These are phyloP conservation scores for Pipistrellus pygmaeus DNA, from an alignment of 2,797 vertebrate genomes.

Conservation along the genomic window DNA sequence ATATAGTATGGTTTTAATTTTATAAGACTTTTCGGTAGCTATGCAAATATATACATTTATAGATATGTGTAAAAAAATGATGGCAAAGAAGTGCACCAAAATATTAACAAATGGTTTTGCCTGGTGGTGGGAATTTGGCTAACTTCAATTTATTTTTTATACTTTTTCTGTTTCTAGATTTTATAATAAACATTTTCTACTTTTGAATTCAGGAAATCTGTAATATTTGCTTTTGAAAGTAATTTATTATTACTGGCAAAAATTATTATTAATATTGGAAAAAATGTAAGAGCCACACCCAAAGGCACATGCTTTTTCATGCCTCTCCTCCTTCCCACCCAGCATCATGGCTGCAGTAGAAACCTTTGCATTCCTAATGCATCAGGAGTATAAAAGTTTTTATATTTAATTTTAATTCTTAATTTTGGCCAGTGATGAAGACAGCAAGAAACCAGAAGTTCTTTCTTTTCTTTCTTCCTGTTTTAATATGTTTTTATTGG, in stretches of 20 bases:
- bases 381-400: not conserved
- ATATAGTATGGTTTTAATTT: not conserved
- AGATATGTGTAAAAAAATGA: not conserved
- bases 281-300: not conserved
- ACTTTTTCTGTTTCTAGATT: constrained; percentile 14
- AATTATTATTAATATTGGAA: constrained; percentile 36
- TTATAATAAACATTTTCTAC: constrained; percentile 6
- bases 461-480: too few species aligned
- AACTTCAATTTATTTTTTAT: constrained; percentile 26
- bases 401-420: not conserved
- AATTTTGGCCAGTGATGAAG: not conserved
- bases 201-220: constrained; percentile 24
- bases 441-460: not conserved
- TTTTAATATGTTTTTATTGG: too few species aligned
- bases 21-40: not conserved
- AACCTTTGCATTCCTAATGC: constrained; percentile 24
- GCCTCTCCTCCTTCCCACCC: rapidly evolving
- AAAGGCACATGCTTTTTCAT: not conserved
- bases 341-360: not conserved
- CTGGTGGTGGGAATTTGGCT: not conserved
- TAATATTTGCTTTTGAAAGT: not conserved
- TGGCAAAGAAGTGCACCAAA: not conserved
- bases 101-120: not conserved
- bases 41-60: not conserved
- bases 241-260: not conserved